Base-by-base conservation (phyloP, 2,797 vertebrate species). In the Myotis vivesi region DNA sequence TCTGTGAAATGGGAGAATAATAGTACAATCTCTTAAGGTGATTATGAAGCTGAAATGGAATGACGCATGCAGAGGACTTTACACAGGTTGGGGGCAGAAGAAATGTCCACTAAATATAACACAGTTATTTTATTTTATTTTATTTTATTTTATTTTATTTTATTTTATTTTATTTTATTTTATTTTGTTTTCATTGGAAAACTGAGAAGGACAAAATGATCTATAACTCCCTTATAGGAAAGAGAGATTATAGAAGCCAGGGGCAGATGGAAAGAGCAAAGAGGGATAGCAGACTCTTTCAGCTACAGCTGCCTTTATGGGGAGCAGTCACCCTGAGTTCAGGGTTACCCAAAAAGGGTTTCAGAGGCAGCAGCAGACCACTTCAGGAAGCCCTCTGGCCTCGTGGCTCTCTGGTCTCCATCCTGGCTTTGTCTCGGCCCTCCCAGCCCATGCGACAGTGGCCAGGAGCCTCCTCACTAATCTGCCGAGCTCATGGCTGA, bases 401-500 rank as follows among this genome's bases (percentile, higher is more conserved):
- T 89, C 59, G 59, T 23, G 62, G 46, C 49, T 75, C 68, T 64
- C 73, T 66, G 30, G n/a, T 79, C 38, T 92, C 51, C 41, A 41
- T 53, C 68, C 64, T 75, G 55, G 46, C 75, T 25, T 62, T 17
- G n/a, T 75, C 72, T 95, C 72, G 46, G 87, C 71, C 59, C 20
- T 92, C 51, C 44, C 46, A 75, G 76, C 46, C 68, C 30, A 62
- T 16, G 19, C 20, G 44, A 57, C 4, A 15, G 94, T 41, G 38
- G 66, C 85, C 75, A 69, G 36, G 49, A 87, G 36, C 72, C 90
- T 44, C 55, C 46, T 86, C 55, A n/a, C 90, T 91, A 64, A 94
- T 91, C 38, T 92, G 91, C 89, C 59, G 6, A 96, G 79, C 75
- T 96, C 94, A 95, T 59, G 71, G 76, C 86, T 13, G 19, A 94